Percentiles rank a stretch among this genome's conserved stretches.
phyloP scores from a whole-genome alignment of 2,888 invertebrate species.

The Ophion ellenae region DNA sequence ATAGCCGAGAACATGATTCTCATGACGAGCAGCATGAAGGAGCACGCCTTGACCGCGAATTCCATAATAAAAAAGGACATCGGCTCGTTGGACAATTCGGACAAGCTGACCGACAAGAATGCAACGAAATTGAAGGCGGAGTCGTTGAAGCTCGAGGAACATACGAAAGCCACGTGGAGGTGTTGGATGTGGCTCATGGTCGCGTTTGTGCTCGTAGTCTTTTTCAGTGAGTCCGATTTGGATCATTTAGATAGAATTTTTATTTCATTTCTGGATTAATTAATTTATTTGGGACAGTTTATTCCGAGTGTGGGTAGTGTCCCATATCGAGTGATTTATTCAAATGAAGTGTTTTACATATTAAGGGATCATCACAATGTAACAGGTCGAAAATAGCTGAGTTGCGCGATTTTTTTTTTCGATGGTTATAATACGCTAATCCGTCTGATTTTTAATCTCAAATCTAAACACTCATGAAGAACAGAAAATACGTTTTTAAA shows the following conservation, averaged over 20 bases:
- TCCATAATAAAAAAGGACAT: slow-evolving; percentile 95
- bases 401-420: too few species aligned
- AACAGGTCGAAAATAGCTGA: too few species aligned
- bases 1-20: slow-evolving; percentile 97
- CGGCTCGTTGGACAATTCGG: slow-evolving; percentile 87
- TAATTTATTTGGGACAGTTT: too few species aligned
- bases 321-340: too few species aligned
- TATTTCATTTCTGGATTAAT: background rate
- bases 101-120: slow-evolving; percentile 92
- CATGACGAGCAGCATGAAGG: slow-evolving; percentile 93
- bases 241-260: background rate
- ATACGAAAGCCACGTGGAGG: slow-evolving; percentile 94
- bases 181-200: slow-evolving; percentile 98
- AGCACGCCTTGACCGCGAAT: slow-evolving; percentile 95
- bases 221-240: slow-evolving; percentile 89
- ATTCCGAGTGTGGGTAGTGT: too few species aligned
- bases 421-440: too few species aligned
- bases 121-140: slow-evolving; percentile 91
- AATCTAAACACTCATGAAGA: too few species aligned
- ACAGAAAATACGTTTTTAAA: too few species aligned
- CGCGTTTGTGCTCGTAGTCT: slow-evolving; percentile 92
- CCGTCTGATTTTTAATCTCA: too few species aligned
- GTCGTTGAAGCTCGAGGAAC: slow-evolving; percentile 92
- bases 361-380: too few species aligned
- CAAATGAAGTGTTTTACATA: too few species aligned